A percentile compares a stretch with the other conserved stretches of the same genome.
Conservation (phyloP, 2,888 invertebrate species). For the Pherbina coryleti region DNA sequence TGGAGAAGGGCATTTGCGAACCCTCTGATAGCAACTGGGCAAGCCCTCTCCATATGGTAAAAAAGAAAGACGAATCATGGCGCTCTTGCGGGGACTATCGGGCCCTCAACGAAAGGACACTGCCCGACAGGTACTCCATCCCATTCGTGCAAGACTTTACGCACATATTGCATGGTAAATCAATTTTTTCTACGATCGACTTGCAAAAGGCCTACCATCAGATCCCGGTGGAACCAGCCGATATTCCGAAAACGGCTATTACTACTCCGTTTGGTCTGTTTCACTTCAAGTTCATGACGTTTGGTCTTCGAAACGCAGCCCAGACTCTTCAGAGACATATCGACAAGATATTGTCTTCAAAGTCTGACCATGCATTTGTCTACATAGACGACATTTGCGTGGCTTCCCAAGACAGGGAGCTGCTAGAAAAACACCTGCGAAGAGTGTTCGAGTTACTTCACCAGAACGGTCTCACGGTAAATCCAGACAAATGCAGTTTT, state of each 20-base stretch:
- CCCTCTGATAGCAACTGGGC: too few relatives aligned
- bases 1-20: too few relatives aligned
- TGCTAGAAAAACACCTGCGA: slow-evolving; percentile 33
- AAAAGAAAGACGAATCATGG: too few relatives aligned
- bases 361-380: too few relatives aligned
- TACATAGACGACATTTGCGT: slow-evolving; percentile 44
- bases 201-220: too few relatives aligned
- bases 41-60: too few relatives aligned
- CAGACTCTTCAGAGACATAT: too few relatives aligned
- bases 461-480: slow-evolving; percentile 25
- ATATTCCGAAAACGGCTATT: background rate
- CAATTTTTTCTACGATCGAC: background rate
- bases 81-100: too few relatives aligned
- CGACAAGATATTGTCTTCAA: too few relatives aligned
- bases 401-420: slow-evolving; percentile 26
- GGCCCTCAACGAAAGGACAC: too few relatives aligned
- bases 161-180: background rate
- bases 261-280: too few relatives aligned
- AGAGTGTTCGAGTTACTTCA: background rate
- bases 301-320: too few relatives aligned
- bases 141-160: background rate
- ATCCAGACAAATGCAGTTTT: slow-evolving; percentile 38
- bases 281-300: slow-evolving; percentile 7
- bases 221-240: background rate
- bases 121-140: background rate